A percentile compares a stretch with the other conserved stretches of the same genome.
phyloP scores from a whole-genome alignment of 2,888 invertebrate genomes.

The Phorcus lineatus region DNA sequence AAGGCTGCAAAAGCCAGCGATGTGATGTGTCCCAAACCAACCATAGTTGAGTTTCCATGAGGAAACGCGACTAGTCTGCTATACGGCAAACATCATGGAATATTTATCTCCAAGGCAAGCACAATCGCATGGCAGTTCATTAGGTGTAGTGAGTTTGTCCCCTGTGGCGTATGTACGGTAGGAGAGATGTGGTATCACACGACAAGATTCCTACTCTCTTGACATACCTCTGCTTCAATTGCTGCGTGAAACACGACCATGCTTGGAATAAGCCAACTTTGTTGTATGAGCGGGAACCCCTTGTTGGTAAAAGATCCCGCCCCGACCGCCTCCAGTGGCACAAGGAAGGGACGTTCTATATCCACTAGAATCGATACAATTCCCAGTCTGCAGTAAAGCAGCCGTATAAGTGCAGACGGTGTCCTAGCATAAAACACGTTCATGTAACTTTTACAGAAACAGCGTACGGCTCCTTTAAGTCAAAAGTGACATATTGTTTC shows the following conservation, averaged over 20 bases:
- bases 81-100: neutral
- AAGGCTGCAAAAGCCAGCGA: no score
- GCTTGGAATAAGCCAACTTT: neutral
- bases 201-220: no score
- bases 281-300: neutral
- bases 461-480: no score
- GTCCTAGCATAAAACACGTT: no score
- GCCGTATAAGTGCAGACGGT: no score
- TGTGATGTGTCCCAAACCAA: neutral
- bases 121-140: conserved; percentile 2
- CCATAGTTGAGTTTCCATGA: neutral
- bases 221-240: no score
- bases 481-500: no score
- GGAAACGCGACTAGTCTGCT: neutral
- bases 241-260: neutral
- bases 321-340: neutral
- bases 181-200: no score
- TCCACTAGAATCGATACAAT: neutral
- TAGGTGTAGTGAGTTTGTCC: neutral
- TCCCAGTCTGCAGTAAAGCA: neutral
- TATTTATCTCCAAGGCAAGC: neutral
- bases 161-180: neutral
- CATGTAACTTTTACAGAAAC: no score
- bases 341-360: neutral
- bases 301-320: conserved; percentile 5